Base-by-base conservation (phyloP, 2,113 vertebrate species). In the Microcebus griseorufus region DNA sequence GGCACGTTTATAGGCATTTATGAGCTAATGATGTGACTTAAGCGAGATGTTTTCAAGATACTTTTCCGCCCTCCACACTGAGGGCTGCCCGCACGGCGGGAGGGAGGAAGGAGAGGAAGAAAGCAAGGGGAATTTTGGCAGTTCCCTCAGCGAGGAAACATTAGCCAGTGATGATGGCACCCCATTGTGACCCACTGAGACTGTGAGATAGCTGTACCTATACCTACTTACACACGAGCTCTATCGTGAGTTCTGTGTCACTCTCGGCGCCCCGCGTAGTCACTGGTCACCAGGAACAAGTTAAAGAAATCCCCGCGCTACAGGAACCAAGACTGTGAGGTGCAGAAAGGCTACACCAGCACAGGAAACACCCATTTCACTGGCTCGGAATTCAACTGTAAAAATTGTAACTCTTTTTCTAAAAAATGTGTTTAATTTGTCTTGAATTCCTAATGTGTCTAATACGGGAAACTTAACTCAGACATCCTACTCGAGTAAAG, bases 101-200 rank as follows among this genome's bases (percentile, higher is more conserved):
- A 37, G 37, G 37, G 37, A 37, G 37, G 37, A 37, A 37, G 2
- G 37, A 37, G 37, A 37, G 37, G 37, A 37, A 37, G 37, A 37
- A 37, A 37, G 37, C 20, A 10, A 34, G n/a, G 7, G 16, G n/a
- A 3, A 16, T 29, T 29, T 20, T 8, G 27, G 70, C 2, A 6
- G 14, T 3, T 22, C 45, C n/a, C 8, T 32, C 9, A 29, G 10
- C 29, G 42, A 65, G 45, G 22, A 72, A 22, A 10, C 16, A 22
- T 3, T 16, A 14, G 3, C 70, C 13, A 13, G 34, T 32, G 62
- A 14, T 3, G 3, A 34, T 0, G 16, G 62, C n/a, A 14, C 25
- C 13, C 29, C 5, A 0, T 0, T 32, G 27, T 0, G 42, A 29
- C 10, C 29, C 11, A 5, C 5, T 20, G 17, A 9, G 4, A 18